Conservation (phyloP, 2,797 vertebrate species). For the Heliangelus exortis region DNA sequence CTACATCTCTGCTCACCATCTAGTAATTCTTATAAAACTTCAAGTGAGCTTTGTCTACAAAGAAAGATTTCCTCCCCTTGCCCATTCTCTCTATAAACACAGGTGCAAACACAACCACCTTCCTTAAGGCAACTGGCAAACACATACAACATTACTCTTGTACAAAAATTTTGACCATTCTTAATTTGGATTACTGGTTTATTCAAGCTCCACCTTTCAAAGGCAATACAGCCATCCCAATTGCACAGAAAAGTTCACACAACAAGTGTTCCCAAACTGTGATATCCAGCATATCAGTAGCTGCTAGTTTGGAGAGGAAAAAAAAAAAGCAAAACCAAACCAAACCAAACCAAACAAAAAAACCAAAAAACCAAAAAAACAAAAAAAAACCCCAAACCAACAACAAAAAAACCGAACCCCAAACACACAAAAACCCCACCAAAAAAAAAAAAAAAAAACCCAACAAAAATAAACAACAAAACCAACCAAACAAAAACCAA, state of each 20-base stretch:
- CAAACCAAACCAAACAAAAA: no score
- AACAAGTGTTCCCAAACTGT: not conserved
- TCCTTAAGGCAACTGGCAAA: not conserved
- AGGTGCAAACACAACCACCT: not conserved
- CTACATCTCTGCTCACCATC: not conserved
- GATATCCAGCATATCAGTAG: not conserved
- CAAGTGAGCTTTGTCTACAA: not conserved
- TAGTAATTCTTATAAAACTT: not conserved
- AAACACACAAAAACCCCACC: no score
- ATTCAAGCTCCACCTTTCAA: not conserved
- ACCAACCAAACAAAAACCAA: not conserved
- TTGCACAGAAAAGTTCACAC: not conserved
- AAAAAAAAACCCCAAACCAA: not conserved
- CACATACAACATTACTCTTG: not conserved
- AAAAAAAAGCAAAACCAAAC: no score
- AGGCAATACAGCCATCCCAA: not conserved
- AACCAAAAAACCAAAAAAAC: no score
- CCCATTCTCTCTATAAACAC: not conserved
- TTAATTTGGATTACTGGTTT: not conserved
- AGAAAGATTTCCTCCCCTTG: not conserved
- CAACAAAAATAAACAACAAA: no score
- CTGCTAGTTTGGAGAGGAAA: not conserved
- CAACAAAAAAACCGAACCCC: no score
- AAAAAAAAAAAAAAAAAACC: no score
- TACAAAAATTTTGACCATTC: not conserved